A percentile compares a stretch with the other conserved stretches of the same genome.
Evolutionary conservation across 2,113 vertebrate genomes (phyloP).

Genomic region (Odontophorus gujanensis): DNA sequence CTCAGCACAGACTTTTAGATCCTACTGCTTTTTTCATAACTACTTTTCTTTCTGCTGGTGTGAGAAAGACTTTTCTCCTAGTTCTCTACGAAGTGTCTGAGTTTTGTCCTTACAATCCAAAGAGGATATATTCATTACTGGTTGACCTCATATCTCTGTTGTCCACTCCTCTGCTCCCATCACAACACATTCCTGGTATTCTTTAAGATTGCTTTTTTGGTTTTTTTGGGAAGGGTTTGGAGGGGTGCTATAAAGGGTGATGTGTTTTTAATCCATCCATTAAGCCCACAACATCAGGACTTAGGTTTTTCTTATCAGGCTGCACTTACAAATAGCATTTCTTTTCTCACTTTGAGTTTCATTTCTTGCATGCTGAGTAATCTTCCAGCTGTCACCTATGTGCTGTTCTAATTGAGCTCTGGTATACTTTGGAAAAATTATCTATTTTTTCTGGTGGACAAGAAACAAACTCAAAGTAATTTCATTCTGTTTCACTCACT

Average conservation of each 20-base stretch:
- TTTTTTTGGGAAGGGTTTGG: not conserved
- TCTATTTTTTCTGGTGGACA: not conserved
- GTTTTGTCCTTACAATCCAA: not conserved
- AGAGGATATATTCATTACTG: not conserved
- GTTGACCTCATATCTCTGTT: not conserved
- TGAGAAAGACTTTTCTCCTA: not conserved
- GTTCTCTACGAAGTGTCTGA: not conserved
- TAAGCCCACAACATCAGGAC: not conserved
- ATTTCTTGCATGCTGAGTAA: not conserved
- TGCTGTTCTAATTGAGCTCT: not conserved
- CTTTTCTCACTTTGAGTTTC: not conserved
- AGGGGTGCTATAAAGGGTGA: not conserved
- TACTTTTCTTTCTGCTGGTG: not conserved
- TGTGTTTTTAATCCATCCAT: not conserved
- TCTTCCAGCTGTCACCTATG: not conserved
- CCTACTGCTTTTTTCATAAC: not conserved
- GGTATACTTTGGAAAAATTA: not conserved
- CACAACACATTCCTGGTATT: not conserved
- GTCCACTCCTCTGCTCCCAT: conserved; percentile 14
- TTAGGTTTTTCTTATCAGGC: not conserved
- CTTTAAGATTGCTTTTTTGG: not conserved
- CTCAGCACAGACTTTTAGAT: not conserved
- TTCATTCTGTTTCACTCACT: not conserved
- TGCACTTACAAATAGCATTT: not conserved
- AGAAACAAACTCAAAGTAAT: not conserved